Evolutionary conservation across 2,113 vertebrate genomes (phyloP).

Genomic region (Leucosticte australis): DNA sequence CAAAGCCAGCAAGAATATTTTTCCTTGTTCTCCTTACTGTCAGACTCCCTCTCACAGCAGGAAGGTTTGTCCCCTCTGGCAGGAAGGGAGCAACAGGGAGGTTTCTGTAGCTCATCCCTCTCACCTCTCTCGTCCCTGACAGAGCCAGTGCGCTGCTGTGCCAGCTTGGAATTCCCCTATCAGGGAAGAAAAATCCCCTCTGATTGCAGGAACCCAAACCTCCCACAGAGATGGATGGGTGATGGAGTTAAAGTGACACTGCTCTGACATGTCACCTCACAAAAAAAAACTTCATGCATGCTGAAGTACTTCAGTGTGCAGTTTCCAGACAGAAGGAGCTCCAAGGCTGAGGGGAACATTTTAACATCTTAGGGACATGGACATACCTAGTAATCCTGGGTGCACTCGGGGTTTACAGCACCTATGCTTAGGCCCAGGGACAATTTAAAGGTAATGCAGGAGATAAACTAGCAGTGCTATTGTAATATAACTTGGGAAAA

Average conservation of each 20-base stretch:
- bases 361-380: background rate
- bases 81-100: background rate
- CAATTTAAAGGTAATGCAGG: background rate
- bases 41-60: background rate
- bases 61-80: background rate
- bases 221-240: background rate
- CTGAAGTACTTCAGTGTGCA: background rate
- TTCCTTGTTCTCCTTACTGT: background rate
- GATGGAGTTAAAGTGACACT: background rate
- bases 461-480: background rate
- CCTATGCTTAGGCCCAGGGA: background rate
- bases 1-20: background rate
- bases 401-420: fast-evolving
- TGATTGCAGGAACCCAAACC: background rate
- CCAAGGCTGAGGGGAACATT: background rate
- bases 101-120: conserved; percentile 49
- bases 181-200: conserved; percentile 13
- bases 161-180: conserved; percentile 46
- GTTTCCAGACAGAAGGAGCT: background rate
- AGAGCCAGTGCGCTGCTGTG: background rate
- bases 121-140: conserved; percentile 29
- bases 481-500: background rate
- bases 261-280: background rate
- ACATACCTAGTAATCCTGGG: background rate
- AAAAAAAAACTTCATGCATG: background rate